phyloP scores from a whole-genome alignment of 2,113 vertebrate species.

The Lophius piscatorius region DNA sequence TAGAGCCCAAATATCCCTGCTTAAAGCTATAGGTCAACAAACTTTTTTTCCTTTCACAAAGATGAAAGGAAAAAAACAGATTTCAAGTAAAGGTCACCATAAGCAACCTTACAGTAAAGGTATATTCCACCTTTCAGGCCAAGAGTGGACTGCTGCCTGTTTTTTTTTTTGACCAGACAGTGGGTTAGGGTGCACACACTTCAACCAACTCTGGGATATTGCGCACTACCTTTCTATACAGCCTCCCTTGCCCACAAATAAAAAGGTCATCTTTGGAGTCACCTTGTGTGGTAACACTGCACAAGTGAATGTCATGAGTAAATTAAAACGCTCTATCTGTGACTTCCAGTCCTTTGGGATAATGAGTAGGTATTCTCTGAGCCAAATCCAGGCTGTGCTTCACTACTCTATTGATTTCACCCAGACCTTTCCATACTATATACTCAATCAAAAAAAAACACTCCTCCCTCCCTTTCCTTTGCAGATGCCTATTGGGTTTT shows the following conservation, averaged over 20 bases:
- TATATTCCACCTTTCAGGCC: slow-evolving; percentile 47
- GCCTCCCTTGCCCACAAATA: slow-evolving; percentile 64
- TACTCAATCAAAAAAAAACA: slow-evolving; percentile 57
- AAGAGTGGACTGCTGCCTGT: slow-evolving; percentile 32
- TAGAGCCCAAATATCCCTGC: slow-evolving; percentile 35
- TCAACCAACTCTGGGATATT: slow-evolving; percentile 48
- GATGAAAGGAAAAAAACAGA: no score
- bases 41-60: slow-evolving; percentile 39
- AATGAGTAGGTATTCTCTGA: slow-evolving; percentile 69
- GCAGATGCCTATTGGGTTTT: slow-evolving; percentile 41
- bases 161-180: slow-evolving; percentile 22
- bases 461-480: slow-evolving; percentile 37
- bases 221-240: slow-evolving; percentile 35
- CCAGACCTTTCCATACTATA: slow-evolving; percentile 56
- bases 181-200: slow-evolving; percentile 26
- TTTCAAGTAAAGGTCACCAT: no score
- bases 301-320: slow-evolving; percentile 74
- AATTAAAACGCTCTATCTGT: slow-evolving; percentile 78
- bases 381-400: slow-evolving; percentile 70
- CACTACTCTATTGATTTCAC: slow-evolving; percentile 73
- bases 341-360: slow-evolving; percentile 74
- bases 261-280: slow-evolving; percentile 73
- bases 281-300: slow-evolving; percentile 46
- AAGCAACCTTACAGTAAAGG: slow-evolving; percentile 33
- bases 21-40: slow-evolving; percentile 49